A percentile compares a stretch with the other conserved stretches of the same genome.
phyloP scores from a whole-genome alignment of 1,140 invertebrate species.

The Harlomillsia oculata region DNA sequence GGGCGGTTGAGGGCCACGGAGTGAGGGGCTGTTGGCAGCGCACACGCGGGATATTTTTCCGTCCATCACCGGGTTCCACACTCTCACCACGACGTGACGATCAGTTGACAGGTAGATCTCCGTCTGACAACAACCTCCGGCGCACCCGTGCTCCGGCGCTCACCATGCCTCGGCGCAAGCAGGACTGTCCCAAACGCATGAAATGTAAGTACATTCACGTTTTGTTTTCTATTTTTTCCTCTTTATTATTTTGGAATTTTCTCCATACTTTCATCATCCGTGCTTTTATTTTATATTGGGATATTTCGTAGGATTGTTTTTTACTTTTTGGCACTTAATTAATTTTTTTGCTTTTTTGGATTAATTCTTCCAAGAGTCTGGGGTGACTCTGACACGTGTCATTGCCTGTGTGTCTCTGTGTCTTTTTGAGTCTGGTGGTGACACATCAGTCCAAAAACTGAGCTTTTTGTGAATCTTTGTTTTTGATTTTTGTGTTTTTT shows the following conservation, averaged over 20 bases:
- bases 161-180: slow-evolving; percentile 51
- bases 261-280: not conserved
- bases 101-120: slow-evolving; percentile 36
- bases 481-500: too few relatives aligned
- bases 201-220: slow-evolving; percentile 48
- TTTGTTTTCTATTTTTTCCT: not conserved
- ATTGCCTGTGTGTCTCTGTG: slow-evolving; percentile 17
- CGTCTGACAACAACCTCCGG: slow-evolving; percentile 24
- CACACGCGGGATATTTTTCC: slow-evolving; percentile 33
- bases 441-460: too few relatives aligned
- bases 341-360: slow-evolving; percentile 9
- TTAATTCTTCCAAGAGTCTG: slow-evolving; percentile 26
- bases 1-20: slow-evolving; percentile 8
- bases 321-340: not conserved
- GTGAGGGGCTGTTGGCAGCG: slow-evolving; percentile 19
- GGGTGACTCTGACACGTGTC: slow-evolving; percentile 35
- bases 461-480: too few relatives aligned
- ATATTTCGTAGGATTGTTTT: not conserved
- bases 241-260: not conserved
- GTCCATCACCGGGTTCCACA: slow-evolving; percentile 34
- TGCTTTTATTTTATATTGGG: not conserved
- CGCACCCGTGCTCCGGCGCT: slow-evolving; percentile 4
- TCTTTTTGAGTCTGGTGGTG: slow-evolving; percentile 17
- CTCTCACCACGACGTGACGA: slow-evolving; percentile 34
- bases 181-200: slow-evolving; percentile 53